Evolutionary conservation across 1,140 invertebrate genomes (phyloP).

Genomic region (Metaphire vulgaris): DNA sequence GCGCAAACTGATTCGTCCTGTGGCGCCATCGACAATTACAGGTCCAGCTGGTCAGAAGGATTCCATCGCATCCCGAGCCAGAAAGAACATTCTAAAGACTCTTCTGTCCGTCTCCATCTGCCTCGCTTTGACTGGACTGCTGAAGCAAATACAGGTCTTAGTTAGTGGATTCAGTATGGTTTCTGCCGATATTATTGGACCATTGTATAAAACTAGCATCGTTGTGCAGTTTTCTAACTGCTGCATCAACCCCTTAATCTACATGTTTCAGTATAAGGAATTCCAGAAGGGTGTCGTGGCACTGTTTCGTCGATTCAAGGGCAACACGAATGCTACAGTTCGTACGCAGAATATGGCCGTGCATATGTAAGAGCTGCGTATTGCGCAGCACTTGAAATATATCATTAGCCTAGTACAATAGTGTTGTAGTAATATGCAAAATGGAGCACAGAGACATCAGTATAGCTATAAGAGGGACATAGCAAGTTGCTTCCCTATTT

Average conservation of each 20-base stretch:
- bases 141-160: conserved; percentile 16
- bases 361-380: too few relatives aligned
- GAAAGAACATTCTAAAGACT: conserved; percentile 22
- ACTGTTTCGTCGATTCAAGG: too few relatives aligned
- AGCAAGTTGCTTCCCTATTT: too few relatives aligned
- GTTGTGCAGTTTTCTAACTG: conserved; percentile 21
- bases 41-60: background rate
- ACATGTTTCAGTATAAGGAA: conserved; percentile 19
- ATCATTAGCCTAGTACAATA: too few relatives aligned
- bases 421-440: too few relatives aligned
- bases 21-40: background rate
- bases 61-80: conserved; percentile 6
- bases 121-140: background rate
- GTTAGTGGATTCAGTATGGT: conserved; percentile 3
- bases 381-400: too few relatives aligned
- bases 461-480: too few relatives aligned
- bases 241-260: conserved; percentile 28
- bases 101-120: conserved; percentile 12
- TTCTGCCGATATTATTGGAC: conserved; percentile 14
- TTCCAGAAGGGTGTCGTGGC: conserved; percentile 14
- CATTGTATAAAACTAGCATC: conserved; percentile 22
- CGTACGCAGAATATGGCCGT: too few relatives aligned
- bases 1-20: background rate
- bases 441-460: too few relatives aligned
- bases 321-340: too few relatives aligned